These are phyloP conservation scores for Phoebastria nigripes DNA, from an alignment of 2,797 vertebrate species.

Conservation along the genomic window DNA sequence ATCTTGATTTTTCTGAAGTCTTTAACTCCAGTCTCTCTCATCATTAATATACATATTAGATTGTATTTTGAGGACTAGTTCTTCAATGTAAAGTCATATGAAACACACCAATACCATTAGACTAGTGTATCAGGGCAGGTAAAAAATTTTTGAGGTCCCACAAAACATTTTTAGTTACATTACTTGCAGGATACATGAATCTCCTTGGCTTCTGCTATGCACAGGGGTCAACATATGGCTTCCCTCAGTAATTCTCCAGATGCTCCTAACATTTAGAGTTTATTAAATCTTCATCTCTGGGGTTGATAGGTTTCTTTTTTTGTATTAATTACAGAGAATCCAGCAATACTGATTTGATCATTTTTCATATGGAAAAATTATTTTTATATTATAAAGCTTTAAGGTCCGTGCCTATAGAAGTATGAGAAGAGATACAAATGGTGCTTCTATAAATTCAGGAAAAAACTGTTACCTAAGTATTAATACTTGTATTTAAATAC, in stretches of 20 bases:
- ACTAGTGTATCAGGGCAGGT: neutral
- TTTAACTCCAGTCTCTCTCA: constrained; percentile 22
- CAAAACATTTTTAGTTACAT: neutral
- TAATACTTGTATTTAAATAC: neutral
- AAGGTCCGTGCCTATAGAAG: rapidly evolving
- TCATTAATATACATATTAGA: neutral
- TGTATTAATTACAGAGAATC: neutral
- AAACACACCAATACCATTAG: neutral
- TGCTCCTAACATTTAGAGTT: neutral
- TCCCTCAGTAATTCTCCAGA: neutral
- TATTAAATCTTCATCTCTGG: neutral
- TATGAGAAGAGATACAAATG: neutral
- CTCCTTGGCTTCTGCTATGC: neutral
- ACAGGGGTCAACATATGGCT: neutral
- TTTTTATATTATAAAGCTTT: neutral
- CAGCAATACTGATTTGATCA: neutral
- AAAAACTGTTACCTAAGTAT: neutral
- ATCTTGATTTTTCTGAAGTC: constrained; percentile 42
- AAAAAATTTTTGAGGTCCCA: neutral
- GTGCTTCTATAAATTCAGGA: neutral
- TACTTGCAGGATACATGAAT: neutral
- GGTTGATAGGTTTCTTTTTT: neutral
- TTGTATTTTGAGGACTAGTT: constrained; percentile 19
- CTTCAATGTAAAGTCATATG: neutral
- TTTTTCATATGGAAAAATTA: neutral